Evolutionary conservation across 2,888 invertebrate genomes (phyloP), one percentile per base, ranked within the genome.

Genomic region (Conops quadrifasciatus): DNA sequence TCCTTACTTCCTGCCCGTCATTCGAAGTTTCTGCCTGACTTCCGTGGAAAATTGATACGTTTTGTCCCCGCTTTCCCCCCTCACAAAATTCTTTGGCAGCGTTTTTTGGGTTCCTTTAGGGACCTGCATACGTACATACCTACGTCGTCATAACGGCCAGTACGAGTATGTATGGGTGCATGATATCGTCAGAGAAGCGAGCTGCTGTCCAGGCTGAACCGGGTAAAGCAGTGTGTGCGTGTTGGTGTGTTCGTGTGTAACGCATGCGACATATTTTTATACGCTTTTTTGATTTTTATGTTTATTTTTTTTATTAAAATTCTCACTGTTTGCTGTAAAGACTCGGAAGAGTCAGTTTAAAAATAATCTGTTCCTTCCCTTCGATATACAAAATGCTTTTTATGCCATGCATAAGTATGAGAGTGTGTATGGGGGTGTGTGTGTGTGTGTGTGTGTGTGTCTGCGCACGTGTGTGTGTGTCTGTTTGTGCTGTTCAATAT

Each of bases 1-100:
- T 72, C 30, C 59, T 43, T 63, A 70, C 70, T 58, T 68, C 60
- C 53, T 73, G 72, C 74, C 71, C 36, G 5, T n/a, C n/a, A 7
- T 36, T 9, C 36, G 36, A 36, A 36, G 70, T 73, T 73, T 71
- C 45, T 63, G 36, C 67, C 70, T 73, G 73, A 73, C 73, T 75
- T 76, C 75, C 76, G 74, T 75, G 77, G 78, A 77, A 82, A 82
- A 82, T 82, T 82, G 81, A 80, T 81, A 81, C 5, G 36, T 36
- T 7, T 36, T 36, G 36, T 36, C 9, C 5, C 36, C 36, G 5
- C 5, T 36, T 9, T 7, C 36, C 5, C 36, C 5, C 9, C 9
- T 4, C 5, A 36, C 5, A 36, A 9, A 36, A 9, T 36, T 9
- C 36, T 36, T 36, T 7, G 4, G 4, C 36, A 36, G 36, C 36